Conservation (phyloP, 2,888 invertebrate species). For the Artemia sinica region DNA sequence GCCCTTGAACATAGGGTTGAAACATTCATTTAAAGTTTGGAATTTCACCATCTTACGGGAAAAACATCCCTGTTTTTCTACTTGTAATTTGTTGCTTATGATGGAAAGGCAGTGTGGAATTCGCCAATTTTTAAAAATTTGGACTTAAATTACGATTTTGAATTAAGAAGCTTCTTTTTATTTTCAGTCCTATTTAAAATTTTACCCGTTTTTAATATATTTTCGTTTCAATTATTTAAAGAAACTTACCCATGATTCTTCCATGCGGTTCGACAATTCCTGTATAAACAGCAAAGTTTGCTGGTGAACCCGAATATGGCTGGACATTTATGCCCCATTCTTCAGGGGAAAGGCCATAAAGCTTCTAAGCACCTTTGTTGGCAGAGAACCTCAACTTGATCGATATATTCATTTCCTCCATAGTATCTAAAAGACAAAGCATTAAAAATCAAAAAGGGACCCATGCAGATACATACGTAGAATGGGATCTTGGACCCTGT, state of each 20-base stretch:
- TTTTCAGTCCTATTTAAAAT: not conserved
- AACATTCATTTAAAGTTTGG: no score
- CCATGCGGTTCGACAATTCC: conserved; percentile 39
- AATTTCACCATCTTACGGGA: no score
- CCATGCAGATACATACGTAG: not conserved
- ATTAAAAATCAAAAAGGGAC: not conserved
- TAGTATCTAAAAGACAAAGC: conserved; percentile 36
- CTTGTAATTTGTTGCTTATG: no score
- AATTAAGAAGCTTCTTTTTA: no score
- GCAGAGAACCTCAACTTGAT: conserved; percentile 40
- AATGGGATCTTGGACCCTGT: no score
- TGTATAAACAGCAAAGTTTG: conserved; percentile 44
- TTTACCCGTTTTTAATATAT: no score
- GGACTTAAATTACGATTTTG: not conserved
- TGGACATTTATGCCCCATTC: conserved; percentile 45
- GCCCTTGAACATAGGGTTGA: no score
- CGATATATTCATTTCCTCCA: conserved; percentile 42
- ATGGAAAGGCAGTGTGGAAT: no score
- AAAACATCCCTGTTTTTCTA: no score
- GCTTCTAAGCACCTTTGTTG: conserved; percentile 39
- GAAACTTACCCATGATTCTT: conserved; percentile 38
- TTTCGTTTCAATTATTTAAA: no score
- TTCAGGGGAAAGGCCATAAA: conserved; percentile 36
- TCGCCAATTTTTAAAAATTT: not conserved
- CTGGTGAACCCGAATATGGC: conserved; percentile 41